These are phyloP conservation scores for Osmerus mordax DNA, from an alignment of 2,113 vertebrate species.

Conservation along the genomic window DNA sequence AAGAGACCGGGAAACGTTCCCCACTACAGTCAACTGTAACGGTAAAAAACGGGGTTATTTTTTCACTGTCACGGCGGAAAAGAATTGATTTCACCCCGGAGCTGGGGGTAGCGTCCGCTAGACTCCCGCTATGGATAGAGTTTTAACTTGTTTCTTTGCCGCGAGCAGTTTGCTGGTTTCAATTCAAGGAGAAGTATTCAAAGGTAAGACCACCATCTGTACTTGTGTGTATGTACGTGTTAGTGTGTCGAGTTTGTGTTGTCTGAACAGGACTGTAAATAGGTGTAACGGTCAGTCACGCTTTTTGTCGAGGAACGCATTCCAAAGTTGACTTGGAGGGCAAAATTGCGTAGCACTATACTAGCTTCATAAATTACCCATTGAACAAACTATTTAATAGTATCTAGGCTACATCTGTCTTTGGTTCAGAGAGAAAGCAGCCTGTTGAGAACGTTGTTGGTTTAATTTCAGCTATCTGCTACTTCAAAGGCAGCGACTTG, in stretches of 20 bases:
- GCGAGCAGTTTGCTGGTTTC: constrained; percentile 42
- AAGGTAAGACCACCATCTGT: constrained; percentile 42
- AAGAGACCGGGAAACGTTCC: constrained; percentile 19
- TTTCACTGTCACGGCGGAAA: constrained; percentile 28
- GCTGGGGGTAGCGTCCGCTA: constrained; percentile 36
- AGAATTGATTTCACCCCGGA: constrained; percentile 31
- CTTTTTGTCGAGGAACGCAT: constrained; percentile 1
- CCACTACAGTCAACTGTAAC: constrained; percentile 17
- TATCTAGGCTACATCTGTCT: background rate
- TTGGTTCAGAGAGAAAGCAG: background rate
- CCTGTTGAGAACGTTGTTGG: background rate
- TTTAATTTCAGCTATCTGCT: background rate
- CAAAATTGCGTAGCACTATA: too few relatives aligned
- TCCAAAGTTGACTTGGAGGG: background rate
- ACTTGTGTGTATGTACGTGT: background rate
- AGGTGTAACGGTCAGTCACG: background rate
- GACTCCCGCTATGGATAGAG: constrained; percentile 50
- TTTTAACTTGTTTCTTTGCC: constrained; percentile 53
- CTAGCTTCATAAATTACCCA: background rate
- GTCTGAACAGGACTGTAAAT: background rate
- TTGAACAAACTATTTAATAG: too few relatives aligned
- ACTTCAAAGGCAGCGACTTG: background rate
- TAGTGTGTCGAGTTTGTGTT: background rate
- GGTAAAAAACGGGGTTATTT: constrained; percentile 31
- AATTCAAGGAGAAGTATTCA: constrained; percentile 44